phyloP scores from a whole-genome alignment of 1,140 invertebrate species.

The Hetaerina americana region DNA sequence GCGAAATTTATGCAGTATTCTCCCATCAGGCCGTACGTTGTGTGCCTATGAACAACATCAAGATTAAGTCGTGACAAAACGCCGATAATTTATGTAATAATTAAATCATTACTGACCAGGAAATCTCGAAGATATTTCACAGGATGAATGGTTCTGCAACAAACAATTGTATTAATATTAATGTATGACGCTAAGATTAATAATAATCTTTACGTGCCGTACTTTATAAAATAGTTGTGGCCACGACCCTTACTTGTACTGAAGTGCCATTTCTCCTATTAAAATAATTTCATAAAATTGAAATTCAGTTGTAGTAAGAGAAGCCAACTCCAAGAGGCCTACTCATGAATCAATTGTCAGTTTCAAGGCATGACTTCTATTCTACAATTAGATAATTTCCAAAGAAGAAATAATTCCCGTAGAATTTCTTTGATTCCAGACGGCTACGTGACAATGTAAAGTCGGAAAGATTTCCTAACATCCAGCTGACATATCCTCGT shows the following conservation, averaged over 20 bases:
- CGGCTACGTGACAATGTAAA: no score
- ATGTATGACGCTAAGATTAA: background rate
- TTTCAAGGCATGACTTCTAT: no score
- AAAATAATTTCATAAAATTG: no score
- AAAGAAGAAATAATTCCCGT: no score
- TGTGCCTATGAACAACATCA: constrained; percentile 28
- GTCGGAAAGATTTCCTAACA: no score
- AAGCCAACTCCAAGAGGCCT: no score
- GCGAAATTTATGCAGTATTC: constrained; percentile 45
- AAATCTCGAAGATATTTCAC: constrained; percentile 47
- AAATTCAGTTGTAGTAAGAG: no score
- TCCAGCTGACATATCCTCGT: no score
- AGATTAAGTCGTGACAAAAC: background rate
- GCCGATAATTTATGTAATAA: background rate
- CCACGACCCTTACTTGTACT: background rate
- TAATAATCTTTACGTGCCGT: background rate
- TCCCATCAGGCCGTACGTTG: constrained; percentile 46
- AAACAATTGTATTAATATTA: constrained; percentile 7
- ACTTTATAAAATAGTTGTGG: no score
- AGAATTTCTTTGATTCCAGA: no score
- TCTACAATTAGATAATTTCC: no score
- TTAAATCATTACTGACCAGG: constrained; percentile 28
- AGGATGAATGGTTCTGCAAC: constrained; percentile 45
- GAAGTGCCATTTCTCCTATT: background rate
- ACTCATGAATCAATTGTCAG: no score